phyloP scores from a whole-genome alignment of 2,888 invertebrate genomes.

The Periphyllus acericola region DNA sequence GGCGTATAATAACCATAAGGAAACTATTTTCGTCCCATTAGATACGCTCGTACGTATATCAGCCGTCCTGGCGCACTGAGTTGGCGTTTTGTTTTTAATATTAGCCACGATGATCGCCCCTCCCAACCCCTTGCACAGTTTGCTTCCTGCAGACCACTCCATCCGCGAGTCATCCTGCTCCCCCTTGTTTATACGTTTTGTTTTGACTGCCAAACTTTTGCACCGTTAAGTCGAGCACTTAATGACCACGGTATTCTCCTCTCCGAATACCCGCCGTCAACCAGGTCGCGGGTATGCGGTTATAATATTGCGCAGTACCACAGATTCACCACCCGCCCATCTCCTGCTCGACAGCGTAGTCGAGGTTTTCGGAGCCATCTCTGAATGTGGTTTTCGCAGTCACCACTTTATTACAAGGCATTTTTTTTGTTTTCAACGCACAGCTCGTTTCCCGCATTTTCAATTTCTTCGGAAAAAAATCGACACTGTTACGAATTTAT shows the following conservation, averaged over 20 bases:
- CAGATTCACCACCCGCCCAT: not conserved
- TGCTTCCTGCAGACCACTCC: not conserved
- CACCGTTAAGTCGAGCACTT: constrained; percentile 42
- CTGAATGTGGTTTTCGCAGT: not conserved
- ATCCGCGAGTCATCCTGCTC: not conserved
- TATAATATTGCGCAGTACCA: not conserved
- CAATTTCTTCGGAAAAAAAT: too few species aligned
- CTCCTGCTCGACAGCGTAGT: not conserved
- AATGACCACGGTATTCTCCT: constrained; percentile 19
- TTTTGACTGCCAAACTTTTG: constrained; percentile 51
- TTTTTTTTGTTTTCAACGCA: not conserved
- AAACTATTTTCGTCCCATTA: constrained; percentile 24
- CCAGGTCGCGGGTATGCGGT: not conserved
- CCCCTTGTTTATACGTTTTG: not conserved
- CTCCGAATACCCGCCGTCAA: too few species aligned
- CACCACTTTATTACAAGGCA: not conserved
- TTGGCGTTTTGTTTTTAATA: constrained; percentile 39
- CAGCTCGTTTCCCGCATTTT: too few species aligned
- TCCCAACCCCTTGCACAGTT: not conserved
- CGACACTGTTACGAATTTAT: too few species aligned
- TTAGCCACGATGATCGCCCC: not conserved
- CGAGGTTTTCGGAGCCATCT: not conserved
- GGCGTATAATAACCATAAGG: not conserved
- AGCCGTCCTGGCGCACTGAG: not conserved
- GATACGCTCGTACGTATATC: not conserved